phyloP scores from a whole-genome alignment of 2,888 invertebrate genomes.

The Escarpia spicata region DNA sequence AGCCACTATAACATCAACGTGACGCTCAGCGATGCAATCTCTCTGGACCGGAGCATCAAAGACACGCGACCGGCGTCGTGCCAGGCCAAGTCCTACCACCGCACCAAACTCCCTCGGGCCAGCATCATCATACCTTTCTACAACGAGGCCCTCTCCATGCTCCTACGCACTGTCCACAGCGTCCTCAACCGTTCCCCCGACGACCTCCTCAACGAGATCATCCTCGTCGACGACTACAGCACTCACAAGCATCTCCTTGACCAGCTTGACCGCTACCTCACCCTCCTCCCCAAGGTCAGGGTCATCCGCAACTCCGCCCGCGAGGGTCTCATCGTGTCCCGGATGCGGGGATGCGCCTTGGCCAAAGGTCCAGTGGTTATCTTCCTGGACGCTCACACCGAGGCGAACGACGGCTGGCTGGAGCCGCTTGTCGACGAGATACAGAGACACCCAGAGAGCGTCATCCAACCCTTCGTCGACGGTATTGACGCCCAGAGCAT shows the following conservation, averaged over 20 bases:
- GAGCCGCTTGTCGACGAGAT: constrained; percentile 43
- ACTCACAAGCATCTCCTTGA: constrained; percentile 34
- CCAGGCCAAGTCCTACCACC: neutral
- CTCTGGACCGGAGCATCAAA: constrained; percentile 39
- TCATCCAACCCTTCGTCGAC: constrained; percentile 47
- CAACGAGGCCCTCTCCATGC: constrained; percentile 44
- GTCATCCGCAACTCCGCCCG: constrained; percentile 40
- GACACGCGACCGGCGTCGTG: constrained; percentile 44
- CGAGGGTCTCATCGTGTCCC: constrained; percentile 41
- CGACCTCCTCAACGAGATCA: constrained; percentile 35
- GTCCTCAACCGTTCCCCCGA: constrained; percentile 37
- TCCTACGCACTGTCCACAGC: constrained; percentile 39
- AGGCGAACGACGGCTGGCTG: constrained; percentile 44
- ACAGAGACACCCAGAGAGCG: constrained; percentile 37
- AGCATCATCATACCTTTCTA: constrained; percentile 41
- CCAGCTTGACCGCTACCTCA: constrained; percentile 39
- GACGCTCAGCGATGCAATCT: constrained; percentile 42
- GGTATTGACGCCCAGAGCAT: constrained; percentile 43
- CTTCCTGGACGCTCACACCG: constrained; percentile 45
- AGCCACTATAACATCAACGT: constrained; percentile 42
- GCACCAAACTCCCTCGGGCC: constrained; percentile 25
- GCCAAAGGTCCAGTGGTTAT: constrained; percentile 39
- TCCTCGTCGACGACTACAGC: constrained; percentile 42
- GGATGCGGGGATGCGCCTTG: constrained; percentile 40
- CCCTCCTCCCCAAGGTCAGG: constrained; percentile 40